Conservation (phyloP, 2,888 invertebrate genomes). For the Nymphalis urticae region DNA sequence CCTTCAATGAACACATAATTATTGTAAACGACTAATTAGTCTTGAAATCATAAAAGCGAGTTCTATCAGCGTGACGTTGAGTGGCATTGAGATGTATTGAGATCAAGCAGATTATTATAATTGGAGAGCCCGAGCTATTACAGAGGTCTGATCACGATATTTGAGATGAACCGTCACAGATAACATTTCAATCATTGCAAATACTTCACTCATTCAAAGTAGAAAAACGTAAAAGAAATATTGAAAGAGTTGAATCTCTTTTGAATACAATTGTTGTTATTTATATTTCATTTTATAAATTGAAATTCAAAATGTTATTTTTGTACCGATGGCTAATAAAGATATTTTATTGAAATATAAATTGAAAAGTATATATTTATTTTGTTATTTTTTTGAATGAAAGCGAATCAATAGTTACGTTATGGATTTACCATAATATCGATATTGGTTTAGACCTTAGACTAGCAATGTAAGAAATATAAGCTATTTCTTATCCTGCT, state of each 20-base stretch:
- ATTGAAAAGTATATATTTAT: too few relatives aligned
- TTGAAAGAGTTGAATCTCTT: not conserved
- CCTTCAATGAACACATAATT: not conserved
- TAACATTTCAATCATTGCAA: constrained; percentile 2
- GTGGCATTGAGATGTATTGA: constrained; percentile 24
- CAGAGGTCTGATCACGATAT: constrained; percentile 9
- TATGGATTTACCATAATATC: too few relatives aligned
- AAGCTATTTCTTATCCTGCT: too few relatives aligned
- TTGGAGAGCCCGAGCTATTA: constrained; percentile 16
- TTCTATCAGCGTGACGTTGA: not conserved
- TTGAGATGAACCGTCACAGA: not conserved
- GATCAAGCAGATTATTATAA: constrained; percentile 22
- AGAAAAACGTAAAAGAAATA: not conserved
- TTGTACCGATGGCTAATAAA: too few relatives aligned
- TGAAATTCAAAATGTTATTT: too few relatives aligned
- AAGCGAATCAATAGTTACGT: too few relatives aligned
- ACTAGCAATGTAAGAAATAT: too few relatives aligned
- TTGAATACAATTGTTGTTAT: not conserved
- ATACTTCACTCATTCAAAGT: not conserved
- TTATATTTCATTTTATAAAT: too few relatives aligned
- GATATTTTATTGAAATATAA: too few relatives aligned
- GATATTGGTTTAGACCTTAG: too few relatives aligned
- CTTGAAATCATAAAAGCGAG: not conserved
- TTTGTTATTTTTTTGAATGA: too few relatives aligned
- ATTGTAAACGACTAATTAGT: not conserved